Evolutionary conservation across 2,888 invertebrate species (phyloP).

Genomic region (Lepidocyrtinus sp.): DNA sequence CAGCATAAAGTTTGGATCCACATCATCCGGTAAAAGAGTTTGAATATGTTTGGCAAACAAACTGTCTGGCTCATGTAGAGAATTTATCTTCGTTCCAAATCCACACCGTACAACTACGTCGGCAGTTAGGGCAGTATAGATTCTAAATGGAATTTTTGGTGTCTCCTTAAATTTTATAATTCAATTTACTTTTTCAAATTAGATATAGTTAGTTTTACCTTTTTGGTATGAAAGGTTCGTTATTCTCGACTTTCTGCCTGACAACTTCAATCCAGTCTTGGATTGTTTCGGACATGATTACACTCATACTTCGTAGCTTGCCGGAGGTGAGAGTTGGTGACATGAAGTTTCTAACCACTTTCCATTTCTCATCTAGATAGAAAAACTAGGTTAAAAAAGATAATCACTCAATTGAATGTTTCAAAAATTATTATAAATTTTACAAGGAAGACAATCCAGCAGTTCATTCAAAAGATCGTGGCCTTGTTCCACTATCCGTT

Average conservation of each 20-base stretch:
- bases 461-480: conserved; percentile 59
- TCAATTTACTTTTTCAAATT: too few species aligned
- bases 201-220: conserved; percentile 13
- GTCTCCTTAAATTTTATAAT: conserved; percentile 6
- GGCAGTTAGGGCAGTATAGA: conserved; percentile 51
- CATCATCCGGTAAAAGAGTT: conserved; percentile 26
- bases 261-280: conserved; percentile 40
- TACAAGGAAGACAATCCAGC: conserved; percentile 62
- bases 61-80: conserved; percentile 56
- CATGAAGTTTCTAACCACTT: conserved; percentile 49
- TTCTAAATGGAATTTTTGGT: conserved; percentile 40
- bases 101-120: conserved; percentile 61
- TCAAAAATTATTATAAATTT: too few species aligned
- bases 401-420: too few species aligned
- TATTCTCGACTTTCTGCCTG: conserved; percentile 30
- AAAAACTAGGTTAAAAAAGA: too few species aligned
- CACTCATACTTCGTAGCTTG: conserved; percentile 59
- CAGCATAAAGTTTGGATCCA: conserved; percentile 41
- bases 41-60: conserved; percentile 38
- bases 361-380: conserved; percentile 52
- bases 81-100: conserved; percentile 58
- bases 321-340: conserved; percentile 60
- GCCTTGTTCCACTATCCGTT: conserved; percentile 48
- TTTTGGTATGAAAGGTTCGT: conserved; percentile 35
- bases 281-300: conserved; percentile 56